phyloP scores from a whole-genome alignment of 2,888 invertebrate genomes.

The Macaria liturata region DNA sequence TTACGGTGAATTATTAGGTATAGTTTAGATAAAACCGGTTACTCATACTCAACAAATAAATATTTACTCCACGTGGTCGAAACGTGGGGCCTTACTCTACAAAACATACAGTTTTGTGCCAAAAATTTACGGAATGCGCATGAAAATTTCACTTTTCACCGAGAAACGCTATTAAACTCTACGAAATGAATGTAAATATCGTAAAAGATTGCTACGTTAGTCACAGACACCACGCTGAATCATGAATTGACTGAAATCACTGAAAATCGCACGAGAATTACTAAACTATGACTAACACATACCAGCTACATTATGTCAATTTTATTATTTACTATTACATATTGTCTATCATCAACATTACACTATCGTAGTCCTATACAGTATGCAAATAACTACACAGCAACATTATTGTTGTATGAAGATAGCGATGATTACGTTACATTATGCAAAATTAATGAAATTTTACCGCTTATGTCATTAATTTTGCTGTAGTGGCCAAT shows the following conservation, averaged over 20 bases:
- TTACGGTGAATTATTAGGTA: not conserved
- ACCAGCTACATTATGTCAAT: conserved; percentile 35
- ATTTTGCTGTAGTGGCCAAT: too few species aligned
- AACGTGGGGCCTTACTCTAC: conserved; percentile 6
- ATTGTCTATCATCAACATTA: too few species aligned
- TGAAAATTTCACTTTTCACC: conserved; percentile 6
- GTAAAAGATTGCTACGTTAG: conserved; percentile 58
- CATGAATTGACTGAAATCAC: conserved; percentile 70
- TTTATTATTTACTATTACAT: conserved; percentile 4
- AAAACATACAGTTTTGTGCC: conserved; percentile 17
- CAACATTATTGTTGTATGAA: too few species aligned
- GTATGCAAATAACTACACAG: too few species aligned
- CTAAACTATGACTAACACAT: conserved; percentile 57
- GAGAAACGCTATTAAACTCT: conserved; percentile 13
- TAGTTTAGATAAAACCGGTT: conserved; percentile 5
- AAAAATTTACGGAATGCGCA: conserved; percentile 13
- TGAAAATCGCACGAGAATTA: conserved; percentile 58
- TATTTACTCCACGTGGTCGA: conserved; percentile 15
- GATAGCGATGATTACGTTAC: too few species aligned
- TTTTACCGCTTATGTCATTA: too few species aligned
- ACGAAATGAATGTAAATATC: conserved; percentile 37
- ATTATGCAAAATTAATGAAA: too few species aligned
- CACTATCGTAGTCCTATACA: too few species aligned
- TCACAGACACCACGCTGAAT: conserved; percentile 70
- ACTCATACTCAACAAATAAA: conserved; percentile 15